Evolutionary conservation across 2,797 vertebrate genomes (phyloP).

Genomic region (Xiphorhynchus erythropygius): DNA sequence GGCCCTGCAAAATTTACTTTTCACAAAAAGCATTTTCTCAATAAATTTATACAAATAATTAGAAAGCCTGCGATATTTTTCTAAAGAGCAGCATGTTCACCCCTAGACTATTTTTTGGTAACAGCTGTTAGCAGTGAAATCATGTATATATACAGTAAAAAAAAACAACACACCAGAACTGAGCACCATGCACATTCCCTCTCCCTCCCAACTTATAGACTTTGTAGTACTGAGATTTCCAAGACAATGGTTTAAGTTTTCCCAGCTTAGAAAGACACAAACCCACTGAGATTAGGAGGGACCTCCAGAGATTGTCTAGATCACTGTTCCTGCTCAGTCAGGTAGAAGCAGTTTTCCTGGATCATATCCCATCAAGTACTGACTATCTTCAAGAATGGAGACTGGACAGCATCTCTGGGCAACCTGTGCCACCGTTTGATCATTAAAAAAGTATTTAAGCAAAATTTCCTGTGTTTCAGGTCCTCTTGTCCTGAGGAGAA

Average conservation of each 20-base stretch:
- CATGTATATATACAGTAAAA: background rate
- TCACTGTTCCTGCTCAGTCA: background rate
- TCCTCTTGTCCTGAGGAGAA: background rate
- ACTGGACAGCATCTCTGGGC: background rate
- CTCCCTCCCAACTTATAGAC: background rate
- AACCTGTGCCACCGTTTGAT: background rate
- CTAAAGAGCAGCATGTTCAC: background rate
- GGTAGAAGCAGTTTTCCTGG: background rate
- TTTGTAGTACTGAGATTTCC: background rate
- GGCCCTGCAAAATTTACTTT: background rate
- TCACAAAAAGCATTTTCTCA: background rate
- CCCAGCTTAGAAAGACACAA: background rate
- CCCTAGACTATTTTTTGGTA: background rate
- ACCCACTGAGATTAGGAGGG: background rate
- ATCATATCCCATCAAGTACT: background rate
- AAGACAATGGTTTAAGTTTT: background rate
- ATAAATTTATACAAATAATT: background rate
- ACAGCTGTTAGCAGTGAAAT: background rate
- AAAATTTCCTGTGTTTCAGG: background rate
- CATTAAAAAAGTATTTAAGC: background rate
- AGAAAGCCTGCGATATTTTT: background rate
- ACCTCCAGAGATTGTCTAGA: background rate
- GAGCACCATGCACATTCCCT: background rate
- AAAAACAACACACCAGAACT: background rate
- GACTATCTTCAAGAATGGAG: background rate